These are phyloP conservation scores for Melitaea cinxia DNA, from an alignment of 1,140 invertebrate species.

Conservation along the genomic window DNA sequence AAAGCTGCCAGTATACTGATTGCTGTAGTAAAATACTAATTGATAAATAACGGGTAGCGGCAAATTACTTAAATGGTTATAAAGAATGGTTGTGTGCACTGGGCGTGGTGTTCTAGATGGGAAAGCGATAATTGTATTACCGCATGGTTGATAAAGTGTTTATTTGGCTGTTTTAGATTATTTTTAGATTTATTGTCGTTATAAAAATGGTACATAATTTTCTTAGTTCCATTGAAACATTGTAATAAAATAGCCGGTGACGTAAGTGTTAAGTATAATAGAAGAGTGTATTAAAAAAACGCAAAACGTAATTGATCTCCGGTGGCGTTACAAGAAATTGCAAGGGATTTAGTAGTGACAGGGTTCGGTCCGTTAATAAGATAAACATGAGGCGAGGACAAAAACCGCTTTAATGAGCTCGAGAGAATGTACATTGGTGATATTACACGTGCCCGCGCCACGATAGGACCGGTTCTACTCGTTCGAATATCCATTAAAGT, in stretches of 20 bases:
- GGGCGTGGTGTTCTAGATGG: conserved; percentile 34
- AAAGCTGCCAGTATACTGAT: not conserved
- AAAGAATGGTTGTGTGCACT: conserved; percentile 33
- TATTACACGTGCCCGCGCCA: conserved; percentile 53
- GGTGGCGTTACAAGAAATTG: conserved; percentile 49
- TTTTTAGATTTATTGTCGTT: not conserved
- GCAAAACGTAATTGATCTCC: conserved; percentile 18
- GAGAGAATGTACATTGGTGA: conserved; percentile 61
- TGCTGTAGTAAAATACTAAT: conserved; percentile 29
- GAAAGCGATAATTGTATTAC: conserved; percentile 22
- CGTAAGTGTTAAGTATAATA: conserved; percentile 3
- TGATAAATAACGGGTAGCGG: conserved; percentile 33
- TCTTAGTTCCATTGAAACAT: not conserved
- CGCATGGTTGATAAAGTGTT: conserved; percentile 5
- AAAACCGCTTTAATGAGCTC: conserved; percentile 66
- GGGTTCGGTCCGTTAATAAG: conserved; percentile 54
- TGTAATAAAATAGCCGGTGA: not conserved
- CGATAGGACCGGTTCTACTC: conserved; percentile 48
- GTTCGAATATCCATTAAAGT: conserved; percentile 53
- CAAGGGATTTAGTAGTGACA: conserved; percentile 55
- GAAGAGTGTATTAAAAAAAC: not conserved
- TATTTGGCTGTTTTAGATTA: conserved; percentile 4
- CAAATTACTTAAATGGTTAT: conserved; percentile 37
- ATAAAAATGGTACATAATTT: conserved; percentile 4
- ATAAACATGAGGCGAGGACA: conserved; percentile 64